phyloP scores from a whole-genome alignment of 1,140 invertebrate genomes.

The Zaprionus ornatus region DNA sequence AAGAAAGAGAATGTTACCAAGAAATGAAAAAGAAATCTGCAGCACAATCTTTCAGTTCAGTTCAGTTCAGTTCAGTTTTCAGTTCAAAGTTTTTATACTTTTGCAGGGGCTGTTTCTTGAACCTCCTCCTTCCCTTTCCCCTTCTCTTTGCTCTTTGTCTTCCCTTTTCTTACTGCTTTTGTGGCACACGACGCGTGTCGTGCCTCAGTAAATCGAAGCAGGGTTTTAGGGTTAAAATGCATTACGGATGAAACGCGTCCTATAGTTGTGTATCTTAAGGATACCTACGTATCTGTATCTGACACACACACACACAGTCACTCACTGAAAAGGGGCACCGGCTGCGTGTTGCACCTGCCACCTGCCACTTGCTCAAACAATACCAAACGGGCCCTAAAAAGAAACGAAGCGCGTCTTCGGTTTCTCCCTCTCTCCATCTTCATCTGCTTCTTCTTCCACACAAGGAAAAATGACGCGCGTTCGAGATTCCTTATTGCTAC shows the following conservation, averaged over 20 bases:
- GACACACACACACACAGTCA: not conserved
- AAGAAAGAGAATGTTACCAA: constrained; percentile 1
- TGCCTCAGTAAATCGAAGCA: constrained; percentile 57
- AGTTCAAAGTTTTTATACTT: not conserved
- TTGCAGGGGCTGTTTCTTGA: not conserved
- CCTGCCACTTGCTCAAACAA: constrained; percentile 51
- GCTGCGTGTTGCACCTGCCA: constrained; percentile 56
- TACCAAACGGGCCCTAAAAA: constrained; percentile 14
- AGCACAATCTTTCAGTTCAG: constrained; percentile 34
- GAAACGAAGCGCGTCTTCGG: constrained; percentile 1
- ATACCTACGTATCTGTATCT: constrained; percentile 16
- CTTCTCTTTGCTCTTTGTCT: too few species aligned
- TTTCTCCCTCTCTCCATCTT: not conserved
- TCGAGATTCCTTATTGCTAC: constrained; percentile 19
- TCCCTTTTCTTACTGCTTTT: not conserved
- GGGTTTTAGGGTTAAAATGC: constrained; percentile 41
- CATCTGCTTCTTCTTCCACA: not conserved
- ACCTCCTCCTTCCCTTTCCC: not conserved
- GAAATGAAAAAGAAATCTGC: constrained; percentile 52
- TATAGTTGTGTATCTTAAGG: constrained; percentile 30
- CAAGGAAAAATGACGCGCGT: constrained; percentile 43
- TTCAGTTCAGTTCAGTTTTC: not conserved
- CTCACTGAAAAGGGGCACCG: constrained; percentile 22
- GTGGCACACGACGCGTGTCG: constrained; percentile 64
- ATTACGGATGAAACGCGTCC: constrained; percentile 2